These are phyloP conservation scores for Salarias fasciatus DNA, from an alignment of 2,797 vertebrate genomes.

Conservation along the genomic window DNA sequence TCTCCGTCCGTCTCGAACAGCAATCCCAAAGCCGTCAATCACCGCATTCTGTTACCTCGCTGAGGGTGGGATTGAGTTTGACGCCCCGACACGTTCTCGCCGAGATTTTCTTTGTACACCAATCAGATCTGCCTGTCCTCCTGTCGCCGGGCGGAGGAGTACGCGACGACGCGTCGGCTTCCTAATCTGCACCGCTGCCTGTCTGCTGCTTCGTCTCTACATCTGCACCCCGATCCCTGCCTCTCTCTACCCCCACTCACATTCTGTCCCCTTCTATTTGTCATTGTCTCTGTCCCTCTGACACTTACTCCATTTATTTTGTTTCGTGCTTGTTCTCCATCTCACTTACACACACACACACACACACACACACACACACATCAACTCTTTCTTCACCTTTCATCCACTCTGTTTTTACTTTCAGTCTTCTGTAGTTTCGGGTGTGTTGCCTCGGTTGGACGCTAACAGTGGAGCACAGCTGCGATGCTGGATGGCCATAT, in stretches of 20 bases:
- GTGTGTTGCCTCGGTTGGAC: conserved; percentile 39
- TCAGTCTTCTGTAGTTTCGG: conserved; percentile 24
- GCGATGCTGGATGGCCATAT: conserved; percentile 11
- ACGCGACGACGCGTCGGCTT: conserved; percentile 43
- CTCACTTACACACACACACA: conserved; percentile 17
- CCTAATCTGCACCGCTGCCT: conserved; percentile 70
- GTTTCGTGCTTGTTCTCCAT: conserved; percentile 5
- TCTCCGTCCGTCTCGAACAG: conserved; percentile 57
- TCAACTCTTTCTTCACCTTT: too few species aligned
- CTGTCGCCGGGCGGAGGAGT: conserved; percentile 57
- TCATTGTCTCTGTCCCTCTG: conserved; percentile 60
- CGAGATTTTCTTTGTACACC: conserved; percentile 78
- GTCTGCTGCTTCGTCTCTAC: conserved; percentile 45
- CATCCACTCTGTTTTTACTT: conserved; percentile 17
- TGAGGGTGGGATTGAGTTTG: conserved; percentile 71
- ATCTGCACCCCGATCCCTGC: conserved; percentile 51
- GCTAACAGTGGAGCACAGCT: conserved; percentile 27
- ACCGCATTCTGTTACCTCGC: conserved; percentile 63
- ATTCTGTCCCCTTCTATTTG: conserved; percentile 63
- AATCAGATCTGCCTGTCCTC: conserved; percentile 73
- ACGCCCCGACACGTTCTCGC: conserved; percentile 57
- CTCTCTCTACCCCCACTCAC: conserved; percentile 37
- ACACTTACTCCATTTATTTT: conserved; percentile 43
- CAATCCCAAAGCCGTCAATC: conserved; percentile 76
- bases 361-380: conserved; percentile 5